Evolutionary conservation across 2,113 vertebrate species (phyloP), one percentile per base, ranked within the genome.

Genomic region (Vidua macroura): DNA sequence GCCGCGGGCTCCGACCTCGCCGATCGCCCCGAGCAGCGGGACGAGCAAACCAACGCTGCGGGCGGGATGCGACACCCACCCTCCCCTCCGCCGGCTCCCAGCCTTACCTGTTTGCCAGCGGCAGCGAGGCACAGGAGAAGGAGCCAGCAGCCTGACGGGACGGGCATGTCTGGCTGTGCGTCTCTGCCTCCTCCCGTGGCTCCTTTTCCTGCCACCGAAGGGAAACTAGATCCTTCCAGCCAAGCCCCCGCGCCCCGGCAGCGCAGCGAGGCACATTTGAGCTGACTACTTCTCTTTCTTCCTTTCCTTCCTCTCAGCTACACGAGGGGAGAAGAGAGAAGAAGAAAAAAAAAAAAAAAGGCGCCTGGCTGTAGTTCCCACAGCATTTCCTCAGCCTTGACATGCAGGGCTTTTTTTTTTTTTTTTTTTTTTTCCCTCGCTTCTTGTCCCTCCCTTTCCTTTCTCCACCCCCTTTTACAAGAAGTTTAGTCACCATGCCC

Each of bases 281-380:
- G 85, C 76, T 17, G 12, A 66, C 56, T 88, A 92, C 93, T 95
- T 96, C 96, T 96, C 86, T 31, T 96, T 97, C 94, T 90, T 80
- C 93, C 82, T 88, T 93, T 96, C 91, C 96, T 96, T 96, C 92
- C 95, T 94, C 95, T 93, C 96, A 93, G 92, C 88, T 84, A 94
- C 96, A 80, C 74, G 75, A 87, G 74, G 77, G 84, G 70, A 93
- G 79, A 95, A 92, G 82, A 89, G 56, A 89, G 89, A 95, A 95
- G 74, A 88, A 94, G 76, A 83, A 67, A 7, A 23, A 58, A 58
- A 46, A 84, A 88, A 77, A 62, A 44, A 92, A 70, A 5, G 2
- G 41, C 5, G 37, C 69, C 64, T 30, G 88, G 81, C 91, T 90
- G 68, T 55, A 92, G 96, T 90, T 91, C 95, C 94, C 95, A 86